Evolutionary conservation across 2,888 invertebrate genomes (phyloP).

Genomic region (Hedychridium roseum): DNA sequence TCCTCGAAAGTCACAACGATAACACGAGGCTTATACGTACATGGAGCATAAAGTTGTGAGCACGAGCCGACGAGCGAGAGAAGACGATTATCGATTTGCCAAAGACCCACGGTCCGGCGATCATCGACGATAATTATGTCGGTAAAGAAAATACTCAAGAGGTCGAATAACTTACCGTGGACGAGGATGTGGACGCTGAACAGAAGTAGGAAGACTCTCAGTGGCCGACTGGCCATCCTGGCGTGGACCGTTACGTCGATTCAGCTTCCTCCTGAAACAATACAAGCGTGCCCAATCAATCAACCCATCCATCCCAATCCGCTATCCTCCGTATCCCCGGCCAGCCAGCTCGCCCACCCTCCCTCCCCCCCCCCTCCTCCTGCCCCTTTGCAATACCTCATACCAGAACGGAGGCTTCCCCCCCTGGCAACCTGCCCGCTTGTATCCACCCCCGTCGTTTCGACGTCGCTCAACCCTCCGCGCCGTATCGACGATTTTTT

Average conservation of each 20-base stretch:
- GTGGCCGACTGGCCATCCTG: constrained; percentile 61
- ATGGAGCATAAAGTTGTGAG: too few species aligned
- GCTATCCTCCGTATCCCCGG: too few species aligned
- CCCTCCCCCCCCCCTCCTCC: constrained; percentile 10
- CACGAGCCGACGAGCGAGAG: too few species aligned
- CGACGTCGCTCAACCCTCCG: constrained; percentile 31
- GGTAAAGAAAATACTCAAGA: too few species aligned
- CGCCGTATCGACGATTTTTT: constrained; percentile 41
- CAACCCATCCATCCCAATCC: constrained; percentile 54
- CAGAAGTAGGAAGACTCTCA: constrained; percentile 58
- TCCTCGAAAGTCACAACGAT: too few species aligned
- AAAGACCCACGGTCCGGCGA: too few species aligned
- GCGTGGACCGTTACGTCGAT: constrained; percentile 63
- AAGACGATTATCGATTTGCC: too few species aligned
- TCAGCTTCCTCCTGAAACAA: constrained; percentile 64
- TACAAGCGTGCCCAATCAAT: constrained; percentile 61
- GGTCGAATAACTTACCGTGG: constrained; percentile 60
- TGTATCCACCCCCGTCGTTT: constrained; percentile 18
- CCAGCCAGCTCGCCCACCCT: too few species aligned
- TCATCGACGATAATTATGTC: too few species aligned
- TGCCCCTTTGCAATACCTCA: constrained; percentile 6
- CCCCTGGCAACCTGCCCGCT: constrained; percentile 23
- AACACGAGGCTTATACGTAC: too few species aligned
- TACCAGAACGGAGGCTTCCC: constrained; percentile 3
- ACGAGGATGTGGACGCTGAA: constrained; percentile 60